Base-by-base conservation (phyloP, 2,113 vertebrate genomes). In the Abramis brama region DNA sequence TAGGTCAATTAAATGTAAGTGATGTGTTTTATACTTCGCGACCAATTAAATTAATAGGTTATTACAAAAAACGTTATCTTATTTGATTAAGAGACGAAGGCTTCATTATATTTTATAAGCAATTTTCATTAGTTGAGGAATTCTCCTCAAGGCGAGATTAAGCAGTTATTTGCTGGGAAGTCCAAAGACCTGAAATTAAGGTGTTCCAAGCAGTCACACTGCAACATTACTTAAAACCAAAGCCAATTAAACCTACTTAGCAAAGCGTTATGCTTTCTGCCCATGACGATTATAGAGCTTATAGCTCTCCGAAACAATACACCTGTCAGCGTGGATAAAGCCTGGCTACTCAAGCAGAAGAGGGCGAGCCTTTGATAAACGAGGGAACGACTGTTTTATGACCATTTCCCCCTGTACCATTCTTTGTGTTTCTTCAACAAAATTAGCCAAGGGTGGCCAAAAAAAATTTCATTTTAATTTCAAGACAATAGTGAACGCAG, bases 21-120 rank as follows among this genome's bases (percentile, higher is more conserved):
- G 96, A 97, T 97, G 96, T 97, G 96, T 96, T 97, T 96, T 97
- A 97, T 98, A 96, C 96, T 97, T 99, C 95, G 94, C 95, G 96
- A 97, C 96, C 97, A 99, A 98, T 99, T 98, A 97, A 97, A 99
- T 98, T 97, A 99, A 98, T 98, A 98, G 97, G 96, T 97, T 98
- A 98, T 98, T 96, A 97, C 93, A 88, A 86, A 95, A 96, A 93
- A 94, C 91, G 95, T 95, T 97, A 95, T 96, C 96, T 96, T 97
- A 97, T 98, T 98, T 98, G 97, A 98, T 99, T 98, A 97, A 96
- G 96, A 96, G 96, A 95, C 95, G 95, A 95, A 95, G 95, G 95
- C 96, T 97, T 97, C 96, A 97, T 97, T 98, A 97, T 97, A 96
- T 98, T 97, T 98, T 97, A 97, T 96, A 97, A 97, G 96, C 96